Conservation (phyloP, 2,113 vertebrate genomes). For the Passer domesticus region DNA sequence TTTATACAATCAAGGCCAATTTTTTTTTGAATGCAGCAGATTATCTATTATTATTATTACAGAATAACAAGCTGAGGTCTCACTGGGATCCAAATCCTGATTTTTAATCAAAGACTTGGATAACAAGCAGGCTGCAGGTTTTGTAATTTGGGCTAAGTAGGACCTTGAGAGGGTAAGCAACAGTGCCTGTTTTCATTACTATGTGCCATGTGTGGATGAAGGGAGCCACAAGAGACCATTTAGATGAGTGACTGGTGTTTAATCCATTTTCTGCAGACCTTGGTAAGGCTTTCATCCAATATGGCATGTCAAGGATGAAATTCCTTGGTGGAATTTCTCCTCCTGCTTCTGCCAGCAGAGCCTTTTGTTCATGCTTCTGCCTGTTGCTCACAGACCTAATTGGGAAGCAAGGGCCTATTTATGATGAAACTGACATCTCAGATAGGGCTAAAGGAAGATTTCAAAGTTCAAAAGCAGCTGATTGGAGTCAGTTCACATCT, state of each 20-base stretch:
- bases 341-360: not conserved
- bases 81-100: not conserved
- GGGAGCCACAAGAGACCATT: not conserved
- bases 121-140: not conserved
- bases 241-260: not conserved
- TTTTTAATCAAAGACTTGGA: not conserved
- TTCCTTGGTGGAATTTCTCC: not conserved
- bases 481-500: not conserved
- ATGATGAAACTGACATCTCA: not conserved
- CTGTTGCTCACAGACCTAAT: not conserved
- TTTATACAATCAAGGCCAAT: not conserved
- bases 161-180: not conserved
- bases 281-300: not conserved
- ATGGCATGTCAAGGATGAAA: not conserved
- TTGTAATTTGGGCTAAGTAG: not conserved
- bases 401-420: not conserved
- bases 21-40: not conserved
- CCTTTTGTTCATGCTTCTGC: not conserved
- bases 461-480: not conserved
- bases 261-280: not conserved
- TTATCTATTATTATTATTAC: not conserved
- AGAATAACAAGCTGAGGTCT: not conserved
- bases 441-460: not conserved
- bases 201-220: not conserved
- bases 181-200: not conserved